phyloP scores from a whole-genome alignment of 2,888 invertebrate species.

The Heteromurus nitidus region DNA sequence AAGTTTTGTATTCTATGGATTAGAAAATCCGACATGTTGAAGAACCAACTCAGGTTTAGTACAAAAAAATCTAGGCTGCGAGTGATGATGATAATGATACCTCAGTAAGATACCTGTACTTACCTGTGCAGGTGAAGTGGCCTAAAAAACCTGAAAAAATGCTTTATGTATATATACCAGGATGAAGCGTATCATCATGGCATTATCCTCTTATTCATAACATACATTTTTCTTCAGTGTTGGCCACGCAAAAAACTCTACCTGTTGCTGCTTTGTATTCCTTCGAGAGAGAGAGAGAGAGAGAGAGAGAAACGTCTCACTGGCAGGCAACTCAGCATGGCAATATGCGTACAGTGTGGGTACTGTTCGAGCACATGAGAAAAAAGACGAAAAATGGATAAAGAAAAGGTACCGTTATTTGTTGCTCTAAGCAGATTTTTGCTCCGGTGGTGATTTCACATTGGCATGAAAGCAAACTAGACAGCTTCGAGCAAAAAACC shows the following conservation, averaged over 20 bases:
- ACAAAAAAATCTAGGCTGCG: slow-evolving; percentile 65
- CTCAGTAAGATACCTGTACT: slow-evolving; percentile 48
- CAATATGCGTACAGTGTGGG: too few relatives aligned
- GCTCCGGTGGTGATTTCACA: slow-evolving; percentile 67
- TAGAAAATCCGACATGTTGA: slow-evolving; percentile 7
- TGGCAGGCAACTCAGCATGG: too few relatives aligned
- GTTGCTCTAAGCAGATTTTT: slow-evolving; percentile 67
- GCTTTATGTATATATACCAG: slow-evolving; percentile 53
- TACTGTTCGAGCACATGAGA: slow-evolving; percentile 65
- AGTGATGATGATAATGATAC: slow-evolving; percentile 59
- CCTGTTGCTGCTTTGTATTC: slow-evolving; percentile 50
- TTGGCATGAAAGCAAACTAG: slow-evolving; percentile 59
- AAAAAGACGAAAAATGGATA: slow-evolving; percentile 66
- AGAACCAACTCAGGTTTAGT: slow-evolving; percentile 41
- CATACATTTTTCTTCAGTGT: slow-evolving; percentile 41
- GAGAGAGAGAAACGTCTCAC: neutral
- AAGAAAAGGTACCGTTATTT: slow-evolving; percentile 66
- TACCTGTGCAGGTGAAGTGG: slow-evolving; percentile 66
- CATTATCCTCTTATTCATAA: slow-evolving; percentile 53
- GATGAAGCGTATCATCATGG: slow-evolving; percentile 58
- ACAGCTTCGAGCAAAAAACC: slow-evolving; percentile 61
- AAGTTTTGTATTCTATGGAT: neutral
- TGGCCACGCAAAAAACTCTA: slow-evolving; percentile 55
- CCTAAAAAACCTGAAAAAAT: slow-evolving; percentile 64
- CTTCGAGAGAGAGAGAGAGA: neutral